Percentiles rank a stretch among this genome's conserved stretches.
phyloP scores from a whole-genome alignment of 2,113 vertebrate genomes.

The Pipa parva region DNA sequence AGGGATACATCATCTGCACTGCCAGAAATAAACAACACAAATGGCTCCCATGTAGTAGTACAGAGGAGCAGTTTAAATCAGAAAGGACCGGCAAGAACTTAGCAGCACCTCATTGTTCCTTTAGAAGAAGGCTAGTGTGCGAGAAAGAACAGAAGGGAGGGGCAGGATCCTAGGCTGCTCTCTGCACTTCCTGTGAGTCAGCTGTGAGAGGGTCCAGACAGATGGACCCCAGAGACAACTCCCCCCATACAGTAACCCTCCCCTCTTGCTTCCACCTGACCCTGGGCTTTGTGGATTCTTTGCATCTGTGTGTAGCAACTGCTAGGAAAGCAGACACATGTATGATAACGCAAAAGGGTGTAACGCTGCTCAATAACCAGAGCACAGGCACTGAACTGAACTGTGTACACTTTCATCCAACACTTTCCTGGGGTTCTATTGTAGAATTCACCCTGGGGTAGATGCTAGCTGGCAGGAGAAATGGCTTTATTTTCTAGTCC shows the following conservation, averaged over 20 bases:
- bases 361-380: background rate
- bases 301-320: constrained; percentile 41
- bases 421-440: too few relatives aligned
- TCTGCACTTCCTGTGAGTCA: constrained; percentile 64
- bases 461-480: too few relatives aligned
- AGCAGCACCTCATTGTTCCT: constrained; percentile 49
- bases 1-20: background rate
- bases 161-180: constrained; percentile 44
- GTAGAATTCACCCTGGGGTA: too few relatives aligned
- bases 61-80: constrained; percentile 28
- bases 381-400: background rate
- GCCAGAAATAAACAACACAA: constrained; percentile 36
- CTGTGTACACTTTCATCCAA: background rate
- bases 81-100: constrained; percentile 40
- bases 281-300: constrained; percentile 3
- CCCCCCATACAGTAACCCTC: constrained; percentile 8
- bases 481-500: background rate
- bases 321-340: background rate
- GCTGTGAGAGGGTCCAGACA: constrained; percentile 55
- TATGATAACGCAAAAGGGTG: background rate
- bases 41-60: constrained; percentile 39
- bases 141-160: constrained; percentile 34
- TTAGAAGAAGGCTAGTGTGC: constrained; percentile 29
- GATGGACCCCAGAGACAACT: constrained; percentile 49
- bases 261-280: constrained; percentile 22